A percentile compares a stretch with the other conserved stretches of the same genome.
These are phyloP conservation scores for Probosciger aterrimus DNA, from an alignment of 2,113 vertebrate genomes.

Conservation along the genomic window DNA sequence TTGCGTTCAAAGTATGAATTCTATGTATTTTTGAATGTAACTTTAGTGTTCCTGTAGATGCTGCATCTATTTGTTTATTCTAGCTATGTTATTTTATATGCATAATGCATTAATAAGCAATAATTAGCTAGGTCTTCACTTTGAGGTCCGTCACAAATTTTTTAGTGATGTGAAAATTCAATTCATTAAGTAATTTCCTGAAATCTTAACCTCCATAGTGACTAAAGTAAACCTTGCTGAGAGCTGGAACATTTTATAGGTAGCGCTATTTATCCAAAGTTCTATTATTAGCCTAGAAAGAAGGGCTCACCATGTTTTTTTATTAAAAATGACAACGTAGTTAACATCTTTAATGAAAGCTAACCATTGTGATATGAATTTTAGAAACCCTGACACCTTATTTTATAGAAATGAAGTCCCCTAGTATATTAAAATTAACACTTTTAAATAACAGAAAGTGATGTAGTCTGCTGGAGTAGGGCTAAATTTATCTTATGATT, in stretches of 20 bases:
- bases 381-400: slow-evolving; percentile 26
- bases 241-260: slow-evolving; percentile 37
- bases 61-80: background rate
- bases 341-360: slow-evolving; percentile 54
- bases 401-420: slow-evolving; percentile 69
- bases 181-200: background rate
- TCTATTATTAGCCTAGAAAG: slow-evolving; percentile 52
- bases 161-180: background rate
- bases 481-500: slow-evolving; percentile 70
- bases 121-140: background rate
- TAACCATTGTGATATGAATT: background rate
- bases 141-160: background rate
- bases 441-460: slow-evolving; percentile 75
- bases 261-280: slow-evolving; percentile 37
- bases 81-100: background rate
- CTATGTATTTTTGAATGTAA: background rate
- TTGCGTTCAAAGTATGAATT: background rate
- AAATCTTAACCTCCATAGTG: background rate
- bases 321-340: slow-evolving; percentile 17
- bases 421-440: slow-evolving; percentile 73
- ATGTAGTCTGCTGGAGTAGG: slow-evolving; percentile 61
- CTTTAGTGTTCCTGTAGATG: background rate
- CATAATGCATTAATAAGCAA: background rate
- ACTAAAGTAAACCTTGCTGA: slow-evolving; percentile 23
- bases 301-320: background rate